Conservation (phyloP, 2,888 invertebrate species). For the Helobdella robusta region DNA sequence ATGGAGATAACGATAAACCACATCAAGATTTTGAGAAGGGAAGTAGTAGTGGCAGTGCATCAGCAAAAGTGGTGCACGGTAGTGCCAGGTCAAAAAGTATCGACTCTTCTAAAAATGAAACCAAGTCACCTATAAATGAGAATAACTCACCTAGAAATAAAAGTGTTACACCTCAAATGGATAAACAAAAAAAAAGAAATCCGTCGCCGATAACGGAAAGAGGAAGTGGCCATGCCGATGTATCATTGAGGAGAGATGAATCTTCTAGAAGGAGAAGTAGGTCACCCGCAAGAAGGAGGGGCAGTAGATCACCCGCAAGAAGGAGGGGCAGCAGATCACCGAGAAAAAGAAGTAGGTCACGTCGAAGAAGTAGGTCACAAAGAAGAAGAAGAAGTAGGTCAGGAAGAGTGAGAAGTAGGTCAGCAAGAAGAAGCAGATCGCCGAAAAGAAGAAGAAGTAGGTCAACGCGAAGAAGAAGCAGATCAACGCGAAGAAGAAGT, state of each 20-base stretch:
- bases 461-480: background rate
- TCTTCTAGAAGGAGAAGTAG: conserved; percentile 4
- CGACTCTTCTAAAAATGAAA: too few relatives aligned
- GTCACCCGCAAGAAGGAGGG: conserved; percentile 1
- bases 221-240: background rate
- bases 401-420: background rate
- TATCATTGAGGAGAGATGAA: background rate
- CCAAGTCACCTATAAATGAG: background rate
- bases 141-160: background rate
- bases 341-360: conserved; percentile 10
- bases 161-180: background rate
- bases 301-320: conserved; percentile 11
- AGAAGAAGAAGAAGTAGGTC: conserved; percentile 9
- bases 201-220: too few relatives aligned
- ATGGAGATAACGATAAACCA: too few relatives aligned
- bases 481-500: background rate
- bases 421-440: conserved; percentile 4
- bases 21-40: too few relatives aligned
- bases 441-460: background rate
- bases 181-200: too few relatives aligned
- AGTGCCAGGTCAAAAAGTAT: too few relatives aligned
- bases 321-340: background rate
- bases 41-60: too few relatives aligned
- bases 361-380: conserved; percentile 1
- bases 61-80: too few relatives aligned